Evolutionary conservation across 2,113 vertebrate species (phyloP), one percentile per base, ranked within the genome.

Genomic region (Seriola dumerili): DNA sequence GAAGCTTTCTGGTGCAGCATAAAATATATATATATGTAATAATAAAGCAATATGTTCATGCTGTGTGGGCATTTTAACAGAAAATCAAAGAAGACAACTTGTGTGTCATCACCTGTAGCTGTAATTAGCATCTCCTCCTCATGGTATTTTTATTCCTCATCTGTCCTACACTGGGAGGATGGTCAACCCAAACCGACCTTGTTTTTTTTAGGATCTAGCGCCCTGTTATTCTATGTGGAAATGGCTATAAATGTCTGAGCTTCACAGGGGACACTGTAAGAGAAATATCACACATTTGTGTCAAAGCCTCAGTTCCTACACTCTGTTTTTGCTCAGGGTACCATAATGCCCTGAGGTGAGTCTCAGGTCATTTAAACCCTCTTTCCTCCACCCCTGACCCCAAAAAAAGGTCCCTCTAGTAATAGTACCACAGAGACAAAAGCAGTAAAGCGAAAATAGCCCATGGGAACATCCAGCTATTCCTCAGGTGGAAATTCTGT

Each of bases 231-330:
- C 64, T 74, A 67, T 68, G 76, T 67, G 23, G 25, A 78, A 74
- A 11, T 38, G 58, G 68, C 52, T 81, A 14, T 87, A 88, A 88
- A 86, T 73, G 72, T 86, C 67, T 54, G 16, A 55, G 73, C 87
- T 77, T 87, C 80, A 77, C 23, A 57, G 81, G 78, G 75, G 81
- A 36, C 63, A 48, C 64, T 84, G 71, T 79, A 70, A 81, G 80
- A 84, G 85, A 86, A 90, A 91, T 87, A 71, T 89, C 87, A 78
- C 86, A 86, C 87, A 17, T 76, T 85, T 42, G 77, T 81, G 87
- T 82, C 65, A 88, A 89, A 87, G 19, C 46, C 16, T 11, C 21
- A n/a, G 29, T 80, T 84, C 66, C 82, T 71, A 10, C 59, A 67
- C 34, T 61, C 32, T 71, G 65, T 81, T 85, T 85, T 61, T 76